Percentiles rank a stretch among this genome's conserved stretches.
Conservation (phyloP, 1,140 invertebrate species). For the Drosophila pallidifrons region DNA sequence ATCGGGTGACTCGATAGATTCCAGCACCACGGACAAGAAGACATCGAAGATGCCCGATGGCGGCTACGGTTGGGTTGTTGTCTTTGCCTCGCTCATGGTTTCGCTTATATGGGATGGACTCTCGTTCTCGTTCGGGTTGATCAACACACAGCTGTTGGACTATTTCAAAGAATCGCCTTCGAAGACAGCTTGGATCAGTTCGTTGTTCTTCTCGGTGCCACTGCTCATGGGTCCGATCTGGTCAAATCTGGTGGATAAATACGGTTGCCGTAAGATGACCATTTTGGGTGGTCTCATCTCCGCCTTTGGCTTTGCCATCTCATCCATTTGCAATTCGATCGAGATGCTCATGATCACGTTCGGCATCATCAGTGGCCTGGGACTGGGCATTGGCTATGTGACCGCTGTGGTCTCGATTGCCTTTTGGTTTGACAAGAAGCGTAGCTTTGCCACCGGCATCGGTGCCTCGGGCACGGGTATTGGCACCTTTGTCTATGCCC, state of each 20-base stretch:
- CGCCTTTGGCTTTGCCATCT: slow-evolving; percentile 92
- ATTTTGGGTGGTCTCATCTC: slow-evolving; percentile 92
- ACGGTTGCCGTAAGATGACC: slow-evolving; percentile 93
- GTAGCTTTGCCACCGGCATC: slow-evolving; percentile 95
- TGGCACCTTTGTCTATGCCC: slow-evolving; percentile 90
- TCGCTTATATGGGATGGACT: slow-evolving; percentile 98
- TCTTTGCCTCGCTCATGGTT: slow-evolving; percentile 92
- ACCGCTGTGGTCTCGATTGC: slow-evolving; percentile 96
- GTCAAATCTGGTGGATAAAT: slow-evolving; percentile 94
- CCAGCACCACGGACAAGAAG: slow-evolving; percentile 73
- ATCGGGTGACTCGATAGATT: slow-evolving; percentile 80
- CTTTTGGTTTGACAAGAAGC: slow-evolving; percentile 97
- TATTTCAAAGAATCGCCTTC: slow-evolving; percentile 93
- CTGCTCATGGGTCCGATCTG: slow-evolving; percentile 89
- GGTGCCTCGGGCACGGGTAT: slow-evolving; percentile 95
- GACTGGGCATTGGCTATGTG: slow-evolving; percentile 94
- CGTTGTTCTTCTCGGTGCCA: slow-evolving; percentile 95
- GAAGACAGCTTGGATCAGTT: slow-evolving; percentile 95
- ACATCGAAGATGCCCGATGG: slow-evolving; percentile 83
- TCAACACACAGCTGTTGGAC: slow-evolving; percentile 94
- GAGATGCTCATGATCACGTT: slow-evolving; percentile 94
- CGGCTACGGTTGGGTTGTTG: slow-evolving; percentile 93
- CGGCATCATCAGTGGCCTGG: slow-evolving; percentile 93
- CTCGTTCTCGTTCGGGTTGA: slow-evolving; percentile 96
- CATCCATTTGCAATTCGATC: slow-evolving; percentile 90